Conservation (phyloP, 2,797 vertebrate genomes). For the Lacerta bilineata region DNA sequence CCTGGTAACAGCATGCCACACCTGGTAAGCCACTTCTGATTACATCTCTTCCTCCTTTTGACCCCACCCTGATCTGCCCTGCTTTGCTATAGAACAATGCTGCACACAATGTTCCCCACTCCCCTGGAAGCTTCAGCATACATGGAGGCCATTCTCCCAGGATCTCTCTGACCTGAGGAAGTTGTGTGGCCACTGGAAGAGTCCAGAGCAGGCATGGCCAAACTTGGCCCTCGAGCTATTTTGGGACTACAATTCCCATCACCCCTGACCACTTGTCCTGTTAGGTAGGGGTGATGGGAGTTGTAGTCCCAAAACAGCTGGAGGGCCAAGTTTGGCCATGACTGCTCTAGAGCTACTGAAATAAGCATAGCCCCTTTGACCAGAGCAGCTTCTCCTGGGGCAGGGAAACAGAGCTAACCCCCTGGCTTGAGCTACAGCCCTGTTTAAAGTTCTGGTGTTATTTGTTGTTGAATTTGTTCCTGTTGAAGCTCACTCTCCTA, state of each 20-base stretch:
- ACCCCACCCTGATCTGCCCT: not conserved
- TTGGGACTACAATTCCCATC: too few relatives aligned
- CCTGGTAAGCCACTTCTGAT: too few relatives aligned
- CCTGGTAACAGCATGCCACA: too few relatives aligned
- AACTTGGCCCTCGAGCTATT: too few relatives aligned
- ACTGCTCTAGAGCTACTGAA: not conserved
- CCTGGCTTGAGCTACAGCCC: not conserved
- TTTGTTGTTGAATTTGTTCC: too few relatives aligned
- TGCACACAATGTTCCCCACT: not conserved
- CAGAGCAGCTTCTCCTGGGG: not conserved
- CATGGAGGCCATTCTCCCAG: not conserved
- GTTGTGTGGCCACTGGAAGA: not conserved
- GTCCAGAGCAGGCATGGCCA: not conserved
- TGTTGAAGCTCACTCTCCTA: too few relatives aligned
- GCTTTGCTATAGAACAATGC: not conserved
- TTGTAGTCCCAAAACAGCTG: too few relatives aligned
- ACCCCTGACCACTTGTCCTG: too few relatives aligned
- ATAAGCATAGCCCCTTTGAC: not conserved
- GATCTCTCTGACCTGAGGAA: not conserved
- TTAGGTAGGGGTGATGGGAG: too few relatives aligned
- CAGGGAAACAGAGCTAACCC: not conserved
- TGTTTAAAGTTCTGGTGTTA: too few relatives aligned
- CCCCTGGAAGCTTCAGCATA: not conserved
- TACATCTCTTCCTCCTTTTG: not conserved
- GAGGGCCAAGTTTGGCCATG: too few relatives aligned